phyloP scores from a whole-genome alignment of 2,113 vertebrate species.

The Phalacrocorax carbo region DNA sequence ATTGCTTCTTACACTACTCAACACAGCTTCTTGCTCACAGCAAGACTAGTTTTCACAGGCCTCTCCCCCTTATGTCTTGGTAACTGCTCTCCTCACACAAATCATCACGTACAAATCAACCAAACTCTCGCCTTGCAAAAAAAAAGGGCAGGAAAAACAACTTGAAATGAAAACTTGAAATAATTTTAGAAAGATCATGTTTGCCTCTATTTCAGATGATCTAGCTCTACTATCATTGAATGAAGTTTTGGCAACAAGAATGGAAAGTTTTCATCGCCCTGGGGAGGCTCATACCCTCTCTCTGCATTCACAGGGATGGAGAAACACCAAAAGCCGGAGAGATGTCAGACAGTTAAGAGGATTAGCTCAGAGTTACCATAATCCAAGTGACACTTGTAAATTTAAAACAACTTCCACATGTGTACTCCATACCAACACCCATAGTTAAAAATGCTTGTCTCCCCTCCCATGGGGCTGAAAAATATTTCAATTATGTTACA shows the following conservation, averaged over 20 bases:
- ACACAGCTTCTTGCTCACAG: neutral
- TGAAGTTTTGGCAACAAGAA: constrained; percentile 62
- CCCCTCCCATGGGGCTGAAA: neutral
- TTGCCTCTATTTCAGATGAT: constrained; percentile 59
- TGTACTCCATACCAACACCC: neutral
- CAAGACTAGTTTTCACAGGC: neutral
- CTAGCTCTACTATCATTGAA: constrained; percentile 35
- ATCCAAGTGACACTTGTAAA: constrained; percentile 44
- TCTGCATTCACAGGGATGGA: constrained; percentile 20
- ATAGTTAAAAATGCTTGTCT: neutral
- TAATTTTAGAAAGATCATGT: constrained; percentile 49
- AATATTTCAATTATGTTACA: neutral
- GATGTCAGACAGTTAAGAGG: constrained; percentile 14
- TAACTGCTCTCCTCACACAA: neutral
- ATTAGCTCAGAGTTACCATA: constrained; percentile 34
- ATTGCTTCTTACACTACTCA: neutral
- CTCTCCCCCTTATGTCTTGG: neutral
- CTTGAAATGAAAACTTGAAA: constrained; percentile 31
- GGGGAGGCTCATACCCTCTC: neutral
- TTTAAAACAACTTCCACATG: constrained; percentile 35
- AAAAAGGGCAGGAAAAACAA: constrained; percentile 31
- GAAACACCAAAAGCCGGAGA: constrained; percentile 38
- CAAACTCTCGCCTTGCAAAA: neutral
- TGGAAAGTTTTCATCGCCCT: constrained; percentile 70
- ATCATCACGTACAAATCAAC: neutral